Evolutionary conservation across 2,113 vertebrate genomes (phyloP).

Genomic region (Okapia johnstoni): DNA sequence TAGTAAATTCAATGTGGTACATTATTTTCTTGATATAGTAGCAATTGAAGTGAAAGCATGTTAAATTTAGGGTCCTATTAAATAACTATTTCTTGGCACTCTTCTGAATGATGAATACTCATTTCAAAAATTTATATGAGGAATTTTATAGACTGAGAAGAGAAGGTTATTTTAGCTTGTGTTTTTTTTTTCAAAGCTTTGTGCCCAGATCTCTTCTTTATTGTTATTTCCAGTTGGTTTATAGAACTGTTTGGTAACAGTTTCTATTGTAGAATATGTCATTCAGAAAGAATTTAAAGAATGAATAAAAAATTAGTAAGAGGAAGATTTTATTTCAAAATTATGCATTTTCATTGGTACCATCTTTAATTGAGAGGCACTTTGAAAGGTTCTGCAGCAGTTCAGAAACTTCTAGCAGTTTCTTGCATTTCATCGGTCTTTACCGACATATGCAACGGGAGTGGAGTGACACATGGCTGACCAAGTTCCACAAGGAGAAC

Average conservation of each 20-base stretch:
- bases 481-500: background rate
- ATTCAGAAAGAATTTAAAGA: conserved; percentile 14
- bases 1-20: conserved; percentile 43
- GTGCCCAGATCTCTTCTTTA: conserved; percentile 20
- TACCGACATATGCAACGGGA: background rate
- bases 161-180: conserved; percentile 31
- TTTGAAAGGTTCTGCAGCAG: background rate
- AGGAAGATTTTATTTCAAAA: background rate
- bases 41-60: conserved; percentile 47
- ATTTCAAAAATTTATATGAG: conserved; percentile 42
- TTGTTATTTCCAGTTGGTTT: conserved; percentile 32
- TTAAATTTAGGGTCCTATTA: conserved; percentile 59
- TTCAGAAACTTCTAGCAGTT: background rate
- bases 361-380: background rate
- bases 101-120: conserved; percentile 35
- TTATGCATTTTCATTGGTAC: background rate
- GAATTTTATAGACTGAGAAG: conserved; percentile 41
- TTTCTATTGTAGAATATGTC: background rate
- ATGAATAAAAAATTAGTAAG: background rate
- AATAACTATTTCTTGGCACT: conserved; percentile 1
- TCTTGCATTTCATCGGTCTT: background rate
- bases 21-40: conserved; percentile 39
- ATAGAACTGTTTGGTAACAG: conserved; percentile 26
- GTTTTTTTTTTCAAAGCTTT: background rate
- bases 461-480: background rate